A percentile compares a stretch with the other conserved stretches of the same genome.
phyloP scores from a whole-genome alignment of 2,888 invertebrate species.

The Drosophila prostipennis region DNA sequence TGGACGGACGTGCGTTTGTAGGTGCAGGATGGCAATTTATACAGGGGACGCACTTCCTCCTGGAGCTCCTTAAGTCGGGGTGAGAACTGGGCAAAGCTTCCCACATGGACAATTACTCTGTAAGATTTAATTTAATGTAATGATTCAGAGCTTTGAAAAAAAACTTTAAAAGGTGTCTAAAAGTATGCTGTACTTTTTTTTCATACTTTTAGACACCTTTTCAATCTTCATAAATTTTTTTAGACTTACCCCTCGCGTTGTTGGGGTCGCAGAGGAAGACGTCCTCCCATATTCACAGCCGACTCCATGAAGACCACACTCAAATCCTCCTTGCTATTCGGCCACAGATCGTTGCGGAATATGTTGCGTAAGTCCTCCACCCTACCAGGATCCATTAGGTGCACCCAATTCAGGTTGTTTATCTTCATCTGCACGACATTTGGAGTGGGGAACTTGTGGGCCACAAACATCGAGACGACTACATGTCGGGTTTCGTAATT shows the following conservation, averaged over 20 bases:
- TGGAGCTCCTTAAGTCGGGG: constrained; percentile 84
- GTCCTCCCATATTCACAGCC: constrained; percentile 93
- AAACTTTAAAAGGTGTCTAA: background rate
- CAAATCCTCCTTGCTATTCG: constrained; percentile 89
- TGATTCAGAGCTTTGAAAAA: too few species aligned
- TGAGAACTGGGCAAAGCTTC: constrained; percentile 91
- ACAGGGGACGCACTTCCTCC: constrained; percentile 92
- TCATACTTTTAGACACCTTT: too few species aligned
- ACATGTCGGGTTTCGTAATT: constrained; percentile 90
- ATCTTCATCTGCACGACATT: constrained; percentile 94
- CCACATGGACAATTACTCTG: constrained; percentile 91
- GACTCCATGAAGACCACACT: constrained; percentile 94
- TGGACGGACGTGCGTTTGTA: constrained; percentile 95
- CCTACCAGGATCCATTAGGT: constrained; percentile 90
- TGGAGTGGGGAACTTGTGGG: constrained; percentile 88
- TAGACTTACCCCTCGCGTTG: constrained; percentile 91
- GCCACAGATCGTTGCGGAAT: constrained; percentile 91
- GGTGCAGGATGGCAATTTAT: constrained; percentile 91
- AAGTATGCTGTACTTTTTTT: background rate
- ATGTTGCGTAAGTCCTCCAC: constrained; percentile 91
- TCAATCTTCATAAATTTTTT: too few species aligned
- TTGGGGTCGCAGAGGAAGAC: constrained; percentile 91
- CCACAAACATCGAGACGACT: constrained; percentile 87
- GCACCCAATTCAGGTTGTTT: constrained; percentile 94
- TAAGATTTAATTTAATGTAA: too few species aligned